Conservation (phyloP, 2,113 vertebrate species). For the Pontoporia blainvillei region DNA sequence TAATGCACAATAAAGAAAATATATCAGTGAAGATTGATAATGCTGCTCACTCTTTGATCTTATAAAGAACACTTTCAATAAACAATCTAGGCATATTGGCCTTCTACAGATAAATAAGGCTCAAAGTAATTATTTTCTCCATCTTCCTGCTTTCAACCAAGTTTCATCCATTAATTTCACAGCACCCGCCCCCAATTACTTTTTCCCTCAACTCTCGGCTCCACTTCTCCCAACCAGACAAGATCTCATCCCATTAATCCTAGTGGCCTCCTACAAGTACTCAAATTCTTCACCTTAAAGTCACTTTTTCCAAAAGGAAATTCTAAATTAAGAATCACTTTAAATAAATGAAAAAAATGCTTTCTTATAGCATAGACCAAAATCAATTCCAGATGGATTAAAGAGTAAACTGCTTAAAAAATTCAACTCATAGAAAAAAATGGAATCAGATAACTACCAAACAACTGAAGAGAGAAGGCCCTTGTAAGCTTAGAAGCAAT, state of each 20-base stretch:
- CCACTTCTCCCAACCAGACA: background rate
- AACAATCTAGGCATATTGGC: background rate
- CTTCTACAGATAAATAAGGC: background rate
- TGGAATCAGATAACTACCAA: background rate
- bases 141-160: background rate
- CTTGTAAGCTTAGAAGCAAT: background rate
- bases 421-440: background rate
- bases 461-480: background rate
- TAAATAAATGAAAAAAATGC: background rate
- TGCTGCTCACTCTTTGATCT: background rate
- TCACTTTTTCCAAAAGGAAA: slow-evolving; percentile 19
- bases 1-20: background rate
- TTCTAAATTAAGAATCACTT: slow-evolving; percentile 23
- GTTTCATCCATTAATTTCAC: background rate
- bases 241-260: background rate
- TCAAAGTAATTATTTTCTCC: background rate
- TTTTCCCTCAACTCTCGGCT: background rate
- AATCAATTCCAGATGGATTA: slow-evolving; percentile 3
- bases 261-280: background rate
- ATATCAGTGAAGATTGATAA: background rate
- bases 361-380: background rate
- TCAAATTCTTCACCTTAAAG: background rate
- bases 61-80: background rate
- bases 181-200: background rate
- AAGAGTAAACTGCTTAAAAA: background rate